Base-by-base conservation (phyloP, 2,797 vertebrate species). In the Arrhamphus sclerolepis region DNA sequence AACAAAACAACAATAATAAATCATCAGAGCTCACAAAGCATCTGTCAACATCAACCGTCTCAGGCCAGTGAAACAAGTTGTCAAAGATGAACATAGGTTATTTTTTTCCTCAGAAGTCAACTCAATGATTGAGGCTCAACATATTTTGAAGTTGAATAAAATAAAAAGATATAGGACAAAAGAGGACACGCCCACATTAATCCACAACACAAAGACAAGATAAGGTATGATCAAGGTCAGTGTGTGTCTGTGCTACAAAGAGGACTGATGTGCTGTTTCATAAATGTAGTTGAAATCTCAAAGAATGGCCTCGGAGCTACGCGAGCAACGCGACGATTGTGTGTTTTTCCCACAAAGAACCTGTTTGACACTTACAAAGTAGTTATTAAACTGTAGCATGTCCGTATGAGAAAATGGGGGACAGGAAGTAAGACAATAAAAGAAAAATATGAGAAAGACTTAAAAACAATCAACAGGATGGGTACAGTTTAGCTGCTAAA, bases 21-120 rank as follows among this genome's bases (percentile, higher is more conserved):
- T 38, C 34, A 3, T 1, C 6, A 58, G 49, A 47, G 72, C 70
- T 57, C 75, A 79, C 72, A 71, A 78, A 81, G 65, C 31, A 50
- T 29, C 46, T 56, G 70, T 79, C 63, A 68, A 43, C 71, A 24
- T 58, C 47, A 58, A 79, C 57, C 14, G 68, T 60, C 83, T 88
- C 80, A 77, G 80, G 87, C 85, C 77, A 70, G 56, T 52, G 78
- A 82, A 81, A 81, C 75, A 80, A 72, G 69, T 61, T 66, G 75
- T 49, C 52, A 49, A 39, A 76, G 81, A 83, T 83, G 78, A 76
- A 70, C 83, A 72, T 52, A 76, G 84, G 87, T 86, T 83, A 85
- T 54, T 66, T 63, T 54, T 66, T 63, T 58, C 62, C 67, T 79
- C 61, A 71, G 63, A 78, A 75, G 77, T 82, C 58, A 64, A 61